Evolutionary conservation across 2,888 invertebrate genomes (phyloP), one percentile per base, ranked within the genome.

Genomic region (Melanchra persicariae): DNA sequence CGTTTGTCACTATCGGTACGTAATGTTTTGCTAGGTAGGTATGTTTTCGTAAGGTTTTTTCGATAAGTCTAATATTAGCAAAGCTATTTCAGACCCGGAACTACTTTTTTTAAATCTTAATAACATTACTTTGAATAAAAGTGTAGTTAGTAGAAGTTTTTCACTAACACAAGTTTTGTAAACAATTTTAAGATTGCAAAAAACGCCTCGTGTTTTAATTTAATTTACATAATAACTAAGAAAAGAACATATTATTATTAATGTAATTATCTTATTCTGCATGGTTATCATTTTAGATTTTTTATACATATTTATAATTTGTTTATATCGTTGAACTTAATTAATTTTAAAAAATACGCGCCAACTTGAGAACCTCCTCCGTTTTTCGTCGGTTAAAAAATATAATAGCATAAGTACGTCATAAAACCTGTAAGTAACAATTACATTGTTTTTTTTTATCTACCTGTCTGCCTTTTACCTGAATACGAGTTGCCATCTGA

Each of bases 21-120:
- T 47, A 52, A 45, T 75, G n/a, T 58, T 57, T 51, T 51, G 57
- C 57, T 57, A 30, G 4, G n/a, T n/a, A n/a, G n/a, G n/a, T n/a
- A n/a, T n/a, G n/a, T n/a, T n/a, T n/a, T n/a, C n/a, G n/a, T n/a
- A 3, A 10, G 12, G 0, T 54, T 58, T 74, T 77, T 70, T 19
- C 12, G 0, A 8, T 24, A 49, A 30, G 1, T 62, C 19, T 58
- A 61, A 40, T 52, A 55, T 62, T 47, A 58, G 40, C 26, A 19
- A 43, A 43, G 34, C 34, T 22, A 30, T 51, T 73, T 51, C 10
- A 19, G 22, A 26, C 17, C 47, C 47, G 34, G 72, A 72, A 71
- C 47, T 26, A 12, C n/a, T 12, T 57, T 52, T 24, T 26, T 10
- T 40, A 40, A 45, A 9, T 40, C 3, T 34, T 19, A n/a, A 49